Conservation (phyloP, 2,888 invertebrate genomes). For the Hirtodrosophila trivittata region DNA sequence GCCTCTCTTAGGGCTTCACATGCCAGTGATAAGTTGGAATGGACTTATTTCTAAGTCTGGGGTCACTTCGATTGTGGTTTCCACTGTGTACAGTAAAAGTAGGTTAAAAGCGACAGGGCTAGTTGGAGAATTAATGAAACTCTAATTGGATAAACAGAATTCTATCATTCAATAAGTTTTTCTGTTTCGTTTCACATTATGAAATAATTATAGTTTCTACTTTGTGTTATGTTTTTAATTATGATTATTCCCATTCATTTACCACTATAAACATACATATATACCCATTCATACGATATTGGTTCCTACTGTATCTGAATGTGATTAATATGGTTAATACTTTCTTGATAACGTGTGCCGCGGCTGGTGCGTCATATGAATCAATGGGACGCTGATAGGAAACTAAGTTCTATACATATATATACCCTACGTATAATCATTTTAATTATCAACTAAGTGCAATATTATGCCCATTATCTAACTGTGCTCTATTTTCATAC, state of each 20-base stretch:
- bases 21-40: conserved; percentile 24
- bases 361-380: conserved; percentile 26
- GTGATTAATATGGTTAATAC: not conserved
- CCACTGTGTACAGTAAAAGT: conserved; percentile 4
- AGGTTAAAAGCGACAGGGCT: too few relatives aligned
- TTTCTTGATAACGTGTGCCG: not conserved
- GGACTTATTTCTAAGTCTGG: conserved; percentile 6
- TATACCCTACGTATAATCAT: conserved; percentile 8
- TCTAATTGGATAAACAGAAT: too few relatives aligned
- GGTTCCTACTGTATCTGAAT: not conserved
- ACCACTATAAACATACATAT: too few relatives aligned
- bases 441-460: conserved; percentile 36
- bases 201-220: too few relatives aligned
- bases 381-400: conserved; percentile 38
- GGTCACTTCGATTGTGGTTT: conserved; percentile 26
- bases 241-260: too few relatives aligned
- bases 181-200: too few relatives aligned
- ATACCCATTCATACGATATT: not conserved
- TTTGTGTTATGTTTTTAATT: too few relatives aligned
- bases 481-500: conserved; percentile 3
- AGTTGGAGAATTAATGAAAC: too few relatives aligned
- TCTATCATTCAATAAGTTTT: too few relatives aligned
- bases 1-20: not conserved
- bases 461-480: conserved; percentile 19
- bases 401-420: conserved; percentile 7